These are phyloP conservation scores for Andrena minutula DNA, from an alignment of 2,888 invertebrate genomes.

Conservation along the genomic window DNA sequence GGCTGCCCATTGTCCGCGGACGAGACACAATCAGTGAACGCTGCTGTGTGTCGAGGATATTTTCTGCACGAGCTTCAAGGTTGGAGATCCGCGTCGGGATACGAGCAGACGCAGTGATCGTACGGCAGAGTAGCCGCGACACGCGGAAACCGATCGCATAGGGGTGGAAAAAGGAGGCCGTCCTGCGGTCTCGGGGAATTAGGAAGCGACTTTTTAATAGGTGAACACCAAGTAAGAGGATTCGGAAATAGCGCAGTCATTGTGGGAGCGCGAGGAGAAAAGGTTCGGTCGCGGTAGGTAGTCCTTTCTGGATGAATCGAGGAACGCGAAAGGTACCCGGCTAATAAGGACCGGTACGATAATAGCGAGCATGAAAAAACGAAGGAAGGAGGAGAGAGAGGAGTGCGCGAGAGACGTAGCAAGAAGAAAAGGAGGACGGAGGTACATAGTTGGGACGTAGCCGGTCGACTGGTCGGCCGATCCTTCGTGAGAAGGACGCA, in stretches of 20 bases:
- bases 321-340: slow-evolving; percentile 57
- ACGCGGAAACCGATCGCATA: too few relatives aligned
- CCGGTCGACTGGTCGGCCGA: slow-evolving; percentile 62
- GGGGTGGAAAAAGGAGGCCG: not conserved
- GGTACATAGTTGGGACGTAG: slow-evolving; percentile 47
- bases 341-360: slow-evolving; percentile 70
- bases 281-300: slow-evolving; percentile 59
- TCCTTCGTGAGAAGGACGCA: slow-evolving; percentile 73
- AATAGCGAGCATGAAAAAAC: slow-evolving; percentile 63
- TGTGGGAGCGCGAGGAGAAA: slow-evolving; percentile 42
- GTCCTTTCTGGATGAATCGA: slow-evolving; percentile 46
- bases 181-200: slow-evolving; percentile 40
- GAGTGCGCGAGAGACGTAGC: slow-evolving; percentile 16
- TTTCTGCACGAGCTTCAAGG: too few relatives aligned
- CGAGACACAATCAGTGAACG: too few relatives aligned
- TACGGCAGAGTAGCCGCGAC: too few relatives aligned
- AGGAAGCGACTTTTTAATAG: slow-evolving; percentile 57
- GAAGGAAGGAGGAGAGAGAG: slow-evolving; percentile 18
- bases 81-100: too few relatives aligned
- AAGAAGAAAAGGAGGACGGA: slow-evolving; percentile 45
- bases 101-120: too few relatives aligned
- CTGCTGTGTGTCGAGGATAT: too few relatives aligned
- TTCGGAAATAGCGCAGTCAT: slow-evolving; percentile 67
- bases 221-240: slow-evolving; percentile 66
- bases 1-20: too few relatives aligned